These are phyloP conservation scores for Antigone vipio DNA, from an alignment of 2,113 vertebrate genomes.

Conservation along the genomic window DNA sequence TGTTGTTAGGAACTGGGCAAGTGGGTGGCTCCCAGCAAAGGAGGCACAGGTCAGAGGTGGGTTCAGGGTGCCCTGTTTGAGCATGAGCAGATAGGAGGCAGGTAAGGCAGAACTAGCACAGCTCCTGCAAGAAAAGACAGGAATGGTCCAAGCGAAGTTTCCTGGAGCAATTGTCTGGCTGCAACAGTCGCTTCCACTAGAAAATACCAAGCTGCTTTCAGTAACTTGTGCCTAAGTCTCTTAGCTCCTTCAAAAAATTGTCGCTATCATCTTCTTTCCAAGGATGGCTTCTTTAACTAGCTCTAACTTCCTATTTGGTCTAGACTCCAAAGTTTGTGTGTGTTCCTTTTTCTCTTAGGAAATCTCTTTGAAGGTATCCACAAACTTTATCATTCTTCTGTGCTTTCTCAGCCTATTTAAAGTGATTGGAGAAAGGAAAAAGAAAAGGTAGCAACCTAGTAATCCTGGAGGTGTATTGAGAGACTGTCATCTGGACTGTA, in stretches of 20 bases:
- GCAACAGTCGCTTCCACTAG: neutral
- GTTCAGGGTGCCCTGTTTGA: neutral
- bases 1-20: neutral
- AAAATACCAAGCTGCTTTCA: neutral
- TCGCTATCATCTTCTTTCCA: neutral
- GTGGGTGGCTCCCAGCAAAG: neutral
- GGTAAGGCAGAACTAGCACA: neutral
- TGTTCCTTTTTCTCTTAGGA: neutral
- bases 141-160: neutral
- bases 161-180: neutral
- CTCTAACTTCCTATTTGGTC: neutral
- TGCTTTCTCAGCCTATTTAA: neutral
- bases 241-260: neutral
- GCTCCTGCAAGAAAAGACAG: neutral
- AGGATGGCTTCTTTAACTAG: neutral
- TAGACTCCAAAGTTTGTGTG: neutral
- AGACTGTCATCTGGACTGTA: neutral
- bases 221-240: neutral
- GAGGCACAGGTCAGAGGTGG: neutral
- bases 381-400: neutral
- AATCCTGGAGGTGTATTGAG: neutral
- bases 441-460: neutral
- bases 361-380: neutral
- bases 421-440: neutral
- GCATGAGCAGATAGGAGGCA: neutral